Conservation (phyloP, 2,888 invertebrate species). For the Myopa tessellatipennis region DNA sequence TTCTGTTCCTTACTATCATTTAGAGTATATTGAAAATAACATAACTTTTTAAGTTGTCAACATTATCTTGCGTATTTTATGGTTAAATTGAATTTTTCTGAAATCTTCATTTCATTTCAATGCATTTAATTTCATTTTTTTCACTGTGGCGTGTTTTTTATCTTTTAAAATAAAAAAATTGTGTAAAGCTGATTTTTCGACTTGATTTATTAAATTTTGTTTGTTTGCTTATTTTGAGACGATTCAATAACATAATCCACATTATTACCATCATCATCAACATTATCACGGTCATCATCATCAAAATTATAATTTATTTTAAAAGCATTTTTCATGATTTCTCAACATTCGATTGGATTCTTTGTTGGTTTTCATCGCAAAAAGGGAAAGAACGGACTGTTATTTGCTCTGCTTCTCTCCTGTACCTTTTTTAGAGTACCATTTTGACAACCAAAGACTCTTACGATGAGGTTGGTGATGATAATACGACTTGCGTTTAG, state of each 20-base stretch:
- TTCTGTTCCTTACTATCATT: neutral
- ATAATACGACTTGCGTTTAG: too few relatives aligned
- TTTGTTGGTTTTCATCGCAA: too few relatives aligned
- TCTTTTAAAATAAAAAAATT: slow-evolving; percentile 4
- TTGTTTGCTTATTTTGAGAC: slow-evolving; percentile 4
- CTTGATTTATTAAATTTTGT: slow-evolving; percentile 31
- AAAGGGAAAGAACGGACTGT: neutral
- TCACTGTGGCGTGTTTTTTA: neutral
- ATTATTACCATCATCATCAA: too few relatives aligned
- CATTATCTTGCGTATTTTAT: slow-evolving; percentile 32
- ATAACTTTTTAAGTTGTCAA: slow-evolving; percentile 28
- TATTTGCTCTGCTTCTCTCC: neutral
- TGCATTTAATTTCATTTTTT: neutral
- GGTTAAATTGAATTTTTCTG: slow-evolving; percentile 28
- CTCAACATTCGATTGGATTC: neutral
- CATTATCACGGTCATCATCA: too few relatives aligned
- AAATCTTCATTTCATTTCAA: slow-evolving; percentile 22
- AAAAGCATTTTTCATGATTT: slow-evolving; percentile 18
- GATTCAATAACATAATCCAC: neutral
- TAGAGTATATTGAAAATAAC: slow-evolving; percentile 18
- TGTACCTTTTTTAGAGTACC: too few relatives aligned
- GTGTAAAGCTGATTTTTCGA: neutral
- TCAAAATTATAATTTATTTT: neutral
- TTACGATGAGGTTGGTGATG: too few relatives aligned
- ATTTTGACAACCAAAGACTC: too few relatives aligned